Evolutionary conservation across 1,140 invertebrate species (phyloP).

Genomic region (Drosophila sp.): DNA sequence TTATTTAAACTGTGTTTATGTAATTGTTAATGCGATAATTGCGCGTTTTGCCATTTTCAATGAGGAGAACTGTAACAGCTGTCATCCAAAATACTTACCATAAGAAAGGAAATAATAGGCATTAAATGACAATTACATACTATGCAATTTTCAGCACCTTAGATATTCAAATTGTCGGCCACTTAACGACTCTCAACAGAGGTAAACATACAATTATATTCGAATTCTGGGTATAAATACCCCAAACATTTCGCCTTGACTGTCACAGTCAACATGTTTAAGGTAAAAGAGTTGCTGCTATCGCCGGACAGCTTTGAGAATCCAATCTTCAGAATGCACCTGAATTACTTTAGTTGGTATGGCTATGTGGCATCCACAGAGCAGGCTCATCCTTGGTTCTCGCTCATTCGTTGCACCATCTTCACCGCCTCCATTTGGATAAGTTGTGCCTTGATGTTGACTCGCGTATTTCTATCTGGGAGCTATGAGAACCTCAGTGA

Average conservation of each 20-base stretch:
- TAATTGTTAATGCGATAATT: slow-evolving; percentile 9
- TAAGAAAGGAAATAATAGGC: slow-evolving; percentile 39
- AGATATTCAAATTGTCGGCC: slow-evolving; percentile 34
- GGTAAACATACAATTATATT: neutral
- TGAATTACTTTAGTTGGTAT: slow-evolving; percentile 62
- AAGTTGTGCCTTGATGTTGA: slow-evolving; percentile 55
- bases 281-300: slow-evolving; percentile 57
- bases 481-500: slow-evolving; percentile 64
- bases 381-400: slow-evolving; percentile 45
- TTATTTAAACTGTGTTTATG: neutral
- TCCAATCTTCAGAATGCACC: slow-evolving; percentile 51
- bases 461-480: slow-evolving; percentile 42
- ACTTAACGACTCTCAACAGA: slow-evolving; percentile 35
- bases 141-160: slow-evolving; percentile 56
- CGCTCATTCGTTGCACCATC: slow-evolving; percentile 56
- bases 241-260: neutral
- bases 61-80: slow-evolving; percentile 61
- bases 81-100: slow-evolving; percentile 32
- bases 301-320: slow-evolving; percentile 46
- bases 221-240: slow-evolving; percentile 56
- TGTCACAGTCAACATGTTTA: slow-evolving; percentile 49
- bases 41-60: slow-evolving; percentile 26
- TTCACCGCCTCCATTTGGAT: slow-evolving; percentile 75
- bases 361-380: slow-evolving; percentile 65
- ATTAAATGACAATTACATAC: slow-evolving; percentile 63